Percentiles rank a stretch among this genome's conserved stretches.
phyloP scores from a whole-genome alignment of 2,888 invertebrate genomes.

The Drosophila rellima region DNA sequence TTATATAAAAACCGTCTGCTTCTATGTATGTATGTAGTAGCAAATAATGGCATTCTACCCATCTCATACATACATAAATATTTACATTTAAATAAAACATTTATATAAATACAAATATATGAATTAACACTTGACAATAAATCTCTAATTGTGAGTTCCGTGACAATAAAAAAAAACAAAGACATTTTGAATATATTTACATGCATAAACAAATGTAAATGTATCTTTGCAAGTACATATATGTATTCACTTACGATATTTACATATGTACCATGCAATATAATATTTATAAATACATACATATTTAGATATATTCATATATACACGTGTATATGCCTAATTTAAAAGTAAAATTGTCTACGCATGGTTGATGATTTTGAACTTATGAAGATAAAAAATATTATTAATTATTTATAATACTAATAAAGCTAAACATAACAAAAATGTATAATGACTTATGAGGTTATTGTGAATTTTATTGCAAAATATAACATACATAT shows the following conservation, averaged over 20 bases:
- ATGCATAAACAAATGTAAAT: constrained; percentile 14
- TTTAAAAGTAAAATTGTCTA: constrained; percentile 58
- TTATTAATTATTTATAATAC: constrained; percentile 9
- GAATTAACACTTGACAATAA: constrained; percentile 53
- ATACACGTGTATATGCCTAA: constrained; percentile 14
- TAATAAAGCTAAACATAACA: constrained; percentile 21
- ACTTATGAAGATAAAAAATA: constrained; percentile 20
- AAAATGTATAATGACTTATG: constrained; percentile 38
- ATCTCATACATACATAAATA: constrained; percentile 5
- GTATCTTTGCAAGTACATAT: constrained; percentile 22
- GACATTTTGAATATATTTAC: constrained; percentile 23
- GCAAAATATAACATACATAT: constrained; percentile 57
- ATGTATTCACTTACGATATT: constrained; percentile 3
- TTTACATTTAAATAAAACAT: neutral
- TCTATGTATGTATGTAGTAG: constrained; percentile 1
- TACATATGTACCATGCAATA: constrained; percentile 12
- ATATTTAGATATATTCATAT: constrained; percentile 8
- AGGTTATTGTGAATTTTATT: constrained; percentile 54
- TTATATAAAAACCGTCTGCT: constrained; percentile 17
- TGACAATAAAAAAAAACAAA: constrained; percentile 62
- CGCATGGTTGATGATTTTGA: constrained; percentile 73
- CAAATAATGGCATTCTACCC: neutral
- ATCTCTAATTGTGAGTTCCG: constrained; percentile 59
- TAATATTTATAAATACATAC: constrained; percentile 11
- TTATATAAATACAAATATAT: neutral